These are phyloP conservation scores for Eutolmus rufibarbis DNA, from an alignment of 2,888 invertebrate genomes.

Conservation along the genomic window DNA sequence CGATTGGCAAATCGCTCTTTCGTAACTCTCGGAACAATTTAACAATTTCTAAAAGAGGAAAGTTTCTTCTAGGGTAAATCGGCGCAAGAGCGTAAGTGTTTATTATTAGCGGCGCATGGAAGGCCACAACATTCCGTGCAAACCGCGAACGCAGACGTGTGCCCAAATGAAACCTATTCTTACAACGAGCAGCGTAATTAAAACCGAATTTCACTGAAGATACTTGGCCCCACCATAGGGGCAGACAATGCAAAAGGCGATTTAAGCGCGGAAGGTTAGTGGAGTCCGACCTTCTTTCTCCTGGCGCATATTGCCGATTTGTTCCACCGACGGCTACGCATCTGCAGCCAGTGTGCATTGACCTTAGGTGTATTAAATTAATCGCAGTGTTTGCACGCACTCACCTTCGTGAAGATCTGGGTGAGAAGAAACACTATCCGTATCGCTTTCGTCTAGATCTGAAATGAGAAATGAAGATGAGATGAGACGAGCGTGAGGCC, in stretches of 20 bases:
- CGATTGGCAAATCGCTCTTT: neutral
- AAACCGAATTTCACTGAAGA: constrained; percentile 7
- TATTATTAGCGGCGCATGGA: neutral
- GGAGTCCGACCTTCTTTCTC: constrained; percentile 15
- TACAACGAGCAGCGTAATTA: neutral
- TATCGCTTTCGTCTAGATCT: constrained; percentile 61
- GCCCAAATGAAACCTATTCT: neutral
- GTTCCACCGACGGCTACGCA: neutral
- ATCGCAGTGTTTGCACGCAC: constrained; percentile 10
- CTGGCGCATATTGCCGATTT: neutral
- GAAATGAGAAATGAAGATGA: neutral
- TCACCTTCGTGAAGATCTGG: constrained; percentile 57
- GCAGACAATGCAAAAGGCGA: neutral
- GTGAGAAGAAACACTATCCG: constrained; percentile 61
- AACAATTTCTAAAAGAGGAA: neutral
- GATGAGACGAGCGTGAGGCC: neutral
- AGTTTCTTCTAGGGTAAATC: neutral
- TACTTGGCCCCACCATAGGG: neutral
- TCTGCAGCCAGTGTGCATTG: neutral
- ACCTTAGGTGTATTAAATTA: constrained; percentile 9
- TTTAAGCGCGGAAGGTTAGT: constrained; percentile 2
- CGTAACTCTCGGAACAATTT: neutral
- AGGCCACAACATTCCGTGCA: neutral
- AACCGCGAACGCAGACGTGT: neutral
- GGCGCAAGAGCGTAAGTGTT: constrained; percentile 4